These are phyloP conservation scores for Sturnira hondurensis DNA, from an alignment of 2,113 vertebrate genomes.

Conservation along the genomic window DNA sequence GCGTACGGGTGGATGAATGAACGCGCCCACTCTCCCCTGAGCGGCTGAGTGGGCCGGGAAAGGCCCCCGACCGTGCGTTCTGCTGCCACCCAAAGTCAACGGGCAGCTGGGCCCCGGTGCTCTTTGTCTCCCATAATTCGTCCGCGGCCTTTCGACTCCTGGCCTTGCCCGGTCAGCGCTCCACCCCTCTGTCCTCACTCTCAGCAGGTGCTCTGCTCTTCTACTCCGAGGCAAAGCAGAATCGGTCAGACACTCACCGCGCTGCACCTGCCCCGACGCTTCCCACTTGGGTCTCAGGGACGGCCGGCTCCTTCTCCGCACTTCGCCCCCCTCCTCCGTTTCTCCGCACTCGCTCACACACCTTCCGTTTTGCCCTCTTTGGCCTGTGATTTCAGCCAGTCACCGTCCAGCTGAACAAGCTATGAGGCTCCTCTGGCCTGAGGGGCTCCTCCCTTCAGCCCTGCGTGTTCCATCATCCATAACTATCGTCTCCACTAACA, in stretches of 20 bases:
- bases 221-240: neutral
- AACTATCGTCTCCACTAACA: neutral
- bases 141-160: neutral
- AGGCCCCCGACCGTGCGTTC: neutral
- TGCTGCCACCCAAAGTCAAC: neutral
- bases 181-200: neutral
- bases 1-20: neutral
- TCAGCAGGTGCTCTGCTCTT: neutral
- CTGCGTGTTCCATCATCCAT: neutral
- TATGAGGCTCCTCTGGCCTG: too few species aligned
- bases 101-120: too few species aligned
- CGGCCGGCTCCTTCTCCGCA: neutral
- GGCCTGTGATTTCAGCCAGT: neutral
- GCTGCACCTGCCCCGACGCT: neutral
- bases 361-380: neutral
- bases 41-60: neutral
- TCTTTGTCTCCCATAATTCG: accelerated
- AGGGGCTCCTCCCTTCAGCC: neutral
- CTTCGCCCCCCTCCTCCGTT: neutral
- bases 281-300: neutral
- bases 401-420: neutral
- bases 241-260: accelerated
- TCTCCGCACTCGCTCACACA: neutral
- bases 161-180: too few species aligned
- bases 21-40: neutral